A percentile compares a stretch with the other conserved stretches of the same genome.
phyloP scores from a whole-genome alignment of 2,888 invertebrate species.

The Stegana nigrithorax region DNA sequence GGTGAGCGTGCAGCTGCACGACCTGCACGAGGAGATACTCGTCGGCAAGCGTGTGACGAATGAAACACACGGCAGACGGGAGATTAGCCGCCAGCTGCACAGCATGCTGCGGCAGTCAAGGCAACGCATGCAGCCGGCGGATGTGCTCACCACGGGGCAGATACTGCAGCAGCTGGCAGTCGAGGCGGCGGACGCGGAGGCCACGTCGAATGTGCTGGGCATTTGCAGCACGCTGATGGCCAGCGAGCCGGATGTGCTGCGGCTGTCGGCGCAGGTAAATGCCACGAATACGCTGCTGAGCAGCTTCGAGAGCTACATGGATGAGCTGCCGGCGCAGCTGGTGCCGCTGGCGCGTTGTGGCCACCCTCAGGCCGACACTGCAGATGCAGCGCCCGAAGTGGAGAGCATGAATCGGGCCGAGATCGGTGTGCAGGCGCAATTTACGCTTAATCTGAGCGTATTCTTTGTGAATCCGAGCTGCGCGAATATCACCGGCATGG shows the following conservation, averaged over 20 bases:
- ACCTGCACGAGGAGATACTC: slow-evolving; percentile 39
- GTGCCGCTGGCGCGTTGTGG: slow-evolving; percentile 36
- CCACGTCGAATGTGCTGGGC: slow-evolving; percentile 48
- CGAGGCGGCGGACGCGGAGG: slow-evolving; percentile 25
- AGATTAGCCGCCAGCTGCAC: slow-evolving; percentile 33
- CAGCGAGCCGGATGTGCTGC: slow-evolving; percentile 62
- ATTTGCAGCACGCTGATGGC: slow-evolving; percentile 71
- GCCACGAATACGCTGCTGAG: slow-evolving; percentile 75
- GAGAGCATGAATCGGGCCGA: slow-evolving; percentile 28
- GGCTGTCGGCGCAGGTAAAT: slow-evolving; percentile 70
- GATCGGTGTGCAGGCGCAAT: slow-evolving; percentile 54
- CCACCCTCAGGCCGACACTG: too few relatives aligned
- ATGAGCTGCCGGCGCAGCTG: slow-evolving; percentile 56
- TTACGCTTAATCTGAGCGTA: slow-evolving; percentile 58
- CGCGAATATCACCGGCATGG: slow-evolving; percentile 62
- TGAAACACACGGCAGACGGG: slow-evolving; percentile 31
- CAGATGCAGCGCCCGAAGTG: slow-evolving; percentile 23
- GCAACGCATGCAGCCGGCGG: slow-evolving; percentile 71
- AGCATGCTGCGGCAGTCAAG: slow-evolving; percentile 35
- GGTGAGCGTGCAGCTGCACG: slow-evolving; percentile 44
- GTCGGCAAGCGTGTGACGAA: slow-evolving; percentile 6
- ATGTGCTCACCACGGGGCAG: slow-evolving; percentile 71
- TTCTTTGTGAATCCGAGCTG: slow-evolving; percentile 62
- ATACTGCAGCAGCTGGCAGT: slow-evolving; percentile 50
- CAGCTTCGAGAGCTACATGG: slow-evolving; percentile 72